Evolutionary conservation across 2,113 vertebrate species (phyloP), one percentile per base, ranked within the genome.

Genomic region (Odocoileus virginianus): DNA sequence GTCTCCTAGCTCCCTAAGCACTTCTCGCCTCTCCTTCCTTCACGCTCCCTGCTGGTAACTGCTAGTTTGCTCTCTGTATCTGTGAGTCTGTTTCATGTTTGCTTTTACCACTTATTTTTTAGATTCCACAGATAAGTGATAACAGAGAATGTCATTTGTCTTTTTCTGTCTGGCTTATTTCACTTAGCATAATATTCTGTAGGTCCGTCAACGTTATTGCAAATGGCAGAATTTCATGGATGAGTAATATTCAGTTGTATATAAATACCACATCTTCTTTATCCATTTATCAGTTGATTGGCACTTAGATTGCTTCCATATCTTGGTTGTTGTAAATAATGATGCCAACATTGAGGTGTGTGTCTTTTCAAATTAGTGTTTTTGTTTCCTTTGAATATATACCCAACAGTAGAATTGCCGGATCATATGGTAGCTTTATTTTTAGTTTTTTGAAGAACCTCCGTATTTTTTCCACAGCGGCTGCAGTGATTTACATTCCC

Each of bases 381-480:
- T 55, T 25, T 36, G 7, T 55, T 16, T 40, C 7, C 33, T 55
- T 83, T 25, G 13, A 7, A 5, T 10, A 40, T 9, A 10, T 9
- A 9, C 33, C 52, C 52, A 55, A 3, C 11, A 83, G 33, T 15
- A 23, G 81, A 16, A 16, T 0, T 55, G 81, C 79, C 4, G 2
- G 30, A 8, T 36, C 50, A 0, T 2, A 2, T 1, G 19, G 33
- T 3, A 15, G 52, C n/a, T 36, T 50, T 36, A 21, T 36, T 25
- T n/a, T 36, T 5, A 14, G 12, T 1, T 15, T 83, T 52, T 5
- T 36, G 33, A 55, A 36, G 81, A 27, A 14, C 12, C 50, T 25
- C 11, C 2, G 0, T 23, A 1, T 7, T 82, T 5, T 5, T 83
- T 40, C 50, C 52, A 5, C 23, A 15, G 81, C n/a, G 2, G 19